Conservation (phyloP, 2,888 invertebrate species). For the Clitarchus hookeri region DNA sequence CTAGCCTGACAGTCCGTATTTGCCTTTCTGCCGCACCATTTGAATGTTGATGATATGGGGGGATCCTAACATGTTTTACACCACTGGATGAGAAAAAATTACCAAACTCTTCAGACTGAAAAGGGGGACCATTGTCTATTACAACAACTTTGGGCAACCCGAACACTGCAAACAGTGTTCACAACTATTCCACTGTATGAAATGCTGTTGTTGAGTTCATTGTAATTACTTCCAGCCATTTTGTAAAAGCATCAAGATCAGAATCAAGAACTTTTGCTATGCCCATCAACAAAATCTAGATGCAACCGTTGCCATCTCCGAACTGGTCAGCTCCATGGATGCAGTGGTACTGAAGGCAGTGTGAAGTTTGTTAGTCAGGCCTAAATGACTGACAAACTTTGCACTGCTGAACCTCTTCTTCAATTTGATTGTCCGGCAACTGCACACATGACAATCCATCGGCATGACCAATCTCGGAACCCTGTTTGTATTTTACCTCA, state of each 20-base stretch:
- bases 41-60: neutral
- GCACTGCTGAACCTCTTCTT: neutral
- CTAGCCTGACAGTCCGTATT: neutral
- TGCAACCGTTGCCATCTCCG: too few species aligned
- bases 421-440: neutral
- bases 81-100: neutral
- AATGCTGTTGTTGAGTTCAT: neutral
- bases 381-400: neutral
- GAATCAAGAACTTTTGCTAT: too few species aligned
- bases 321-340: too few species aligned
- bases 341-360: neutral
- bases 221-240: too few species aligned
- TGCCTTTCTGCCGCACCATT: neutral
- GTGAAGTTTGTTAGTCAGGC: neutral
- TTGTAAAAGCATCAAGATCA: too few species aligned
- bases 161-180: neutral
- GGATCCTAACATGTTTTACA: neutral
- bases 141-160: neutral
- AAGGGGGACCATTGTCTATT: neutral
- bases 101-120: neutral
- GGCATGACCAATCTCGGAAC: too few species aligned
- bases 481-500: too few species aligned
- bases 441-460: too few species aligned
- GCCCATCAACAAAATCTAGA: too few species aligned
- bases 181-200: neutral